phyloP scores from a whole-genome alignment of 2,797 vertebrate genomes.

The Mus minutoides region DNA sequence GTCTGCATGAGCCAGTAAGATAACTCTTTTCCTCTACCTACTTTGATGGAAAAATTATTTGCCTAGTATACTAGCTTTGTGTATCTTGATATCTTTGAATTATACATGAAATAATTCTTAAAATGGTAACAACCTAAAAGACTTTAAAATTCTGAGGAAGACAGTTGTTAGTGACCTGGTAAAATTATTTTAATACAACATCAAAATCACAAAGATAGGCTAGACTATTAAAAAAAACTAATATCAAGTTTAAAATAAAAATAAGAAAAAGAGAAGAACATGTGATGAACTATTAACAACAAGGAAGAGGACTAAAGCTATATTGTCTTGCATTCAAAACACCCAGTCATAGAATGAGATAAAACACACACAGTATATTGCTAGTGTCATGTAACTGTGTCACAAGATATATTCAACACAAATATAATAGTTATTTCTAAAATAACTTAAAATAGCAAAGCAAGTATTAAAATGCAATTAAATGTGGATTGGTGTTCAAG shows the following conservation, averaged over 20 bases:
- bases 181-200: constrained; percentile 11
- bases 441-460: constrained; percentile 32
- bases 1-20: not conserved
- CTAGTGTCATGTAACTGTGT: not conserved
- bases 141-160: constrained; percentile 7
- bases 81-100: not conserved
- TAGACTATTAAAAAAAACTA: not conserved
- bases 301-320: not conserved
- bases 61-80: not conserved
- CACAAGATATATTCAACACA: constrained; percentile 10
- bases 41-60: constrained; percentile 59
- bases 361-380: not conserved
- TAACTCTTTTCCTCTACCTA: not conserved
- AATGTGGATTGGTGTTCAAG: constrained; percentile 25
- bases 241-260: constrained; percentile 30
- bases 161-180: constrained; percentile 26
- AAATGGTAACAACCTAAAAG: constrained; percentile 18
- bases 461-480: constrained; percentile 23
- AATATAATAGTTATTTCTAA: constrained; percentile 52
- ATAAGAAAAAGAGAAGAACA: not conserved
- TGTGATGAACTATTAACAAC: not conserved
- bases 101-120: not conserved
- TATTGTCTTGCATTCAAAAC: constrained; percentile 47
- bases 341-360: constrained; percentile 1
- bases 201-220: constrained; percentile 8